phyloP scores from a whole-genome alignment of 2,888 invertebrate species.

The Pachydiplax longipennis region DNA sequence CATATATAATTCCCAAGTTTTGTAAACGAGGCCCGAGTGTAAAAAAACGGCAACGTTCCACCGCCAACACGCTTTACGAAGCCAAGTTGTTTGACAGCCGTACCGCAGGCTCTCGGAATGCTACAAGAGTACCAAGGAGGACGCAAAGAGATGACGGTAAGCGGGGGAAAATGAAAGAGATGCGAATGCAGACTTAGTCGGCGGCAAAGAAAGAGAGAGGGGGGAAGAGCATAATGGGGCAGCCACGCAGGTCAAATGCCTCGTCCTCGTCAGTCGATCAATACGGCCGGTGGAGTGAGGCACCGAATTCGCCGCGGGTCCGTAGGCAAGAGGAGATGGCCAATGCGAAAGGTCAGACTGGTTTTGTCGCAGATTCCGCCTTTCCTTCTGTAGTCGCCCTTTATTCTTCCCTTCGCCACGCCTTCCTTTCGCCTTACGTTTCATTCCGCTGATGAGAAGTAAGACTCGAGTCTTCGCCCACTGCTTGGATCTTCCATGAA shows the following conservation, averaged over 20 bases:
- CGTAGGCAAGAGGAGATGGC: not conserved
- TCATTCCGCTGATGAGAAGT: not conserved
- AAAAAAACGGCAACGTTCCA: too few relatives aligned
- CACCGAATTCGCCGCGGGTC: constrained; percentile 15
- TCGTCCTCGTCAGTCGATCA: not conserved
- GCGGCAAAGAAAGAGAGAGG: not conserved
- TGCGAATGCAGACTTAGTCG: not conserved
- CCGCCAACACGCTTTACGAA: too few relatives aligned
- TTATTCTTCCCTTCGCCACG: not conserved
- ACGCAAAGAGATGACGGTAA: not conserved
- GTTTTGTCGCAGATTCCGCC: not conserved
- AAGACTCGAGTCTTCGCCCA: not conserved
- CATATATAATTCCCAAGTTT: too few relatives aligned
- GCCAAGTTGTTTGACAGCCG: not conserved
- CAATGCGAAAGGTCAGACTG: constrained; percentile 8
- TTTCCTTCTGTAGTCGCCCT: not conserved
- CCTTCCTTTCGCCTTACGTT: not conserved
- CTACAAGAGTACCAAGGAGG: not conserved
- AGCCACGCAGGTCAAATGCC: constrained; percentile 43
- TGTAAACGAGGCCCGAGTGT: too few relatives aligned
- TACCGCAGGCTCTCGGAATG: too few relatives aligned
- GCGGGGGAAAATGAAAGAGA: not conserved
- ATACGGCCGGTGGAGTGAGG: constrained; percentile 19
- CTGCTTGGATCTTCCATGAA: too few relatives aligned
- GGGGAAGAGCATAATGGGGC: constrained; percentile 20